Percentiles rank a stretch among this genome's conserved stretches.
These are phyloP conservation scores for Eumaeus atala DNA, from an alignment of 1,140 invertebrate genomes.

Conservation along the genomic window DNA sequence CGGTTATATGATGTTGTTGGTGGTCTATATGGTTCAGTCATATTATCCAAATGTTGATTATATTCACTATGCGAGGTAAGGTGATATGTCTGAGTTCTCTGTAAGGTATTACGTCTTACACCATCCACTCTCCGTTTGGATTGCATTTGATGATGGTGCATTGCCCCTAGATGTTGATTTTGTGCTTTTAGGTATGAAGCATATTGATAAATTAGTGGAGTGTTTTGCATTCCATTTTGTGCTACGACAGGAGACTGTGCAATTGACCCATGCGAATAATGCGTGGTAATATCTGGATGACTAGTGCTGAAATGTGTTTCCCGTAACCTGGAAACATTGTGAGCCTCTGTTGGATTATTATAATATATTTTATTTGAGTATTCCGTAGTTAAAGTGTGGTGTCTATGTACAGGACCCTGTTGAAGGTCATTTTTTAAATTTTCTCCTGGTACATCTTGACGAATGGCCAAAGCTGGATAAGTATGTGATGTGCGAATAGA, in stretches of 20 bases:
- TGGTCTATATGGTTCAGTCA: constrained; percentile 45
- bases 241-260: constrained; percentile 34
- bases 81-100: constrained; percentile 69
- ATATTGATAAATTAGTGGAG: constrained; percentile 66
- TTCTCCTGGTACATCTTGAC: constrained; percentile 40
- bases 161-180: constrained; percentile 59
- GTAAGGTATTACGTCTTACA: constrained; percentile 55
- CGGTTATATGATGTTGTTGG: constrained; percentile 42
- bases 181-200: constrained; percentile 68
- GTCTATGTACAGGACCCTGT: constrained; percentile 49
- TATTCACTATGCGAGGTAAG: constrained; percentile 70
- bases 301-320: constrained; percentile 72
- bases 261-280: constrained; percentile 48
- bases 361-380: constrained; percentile 67
- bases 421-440: constrained; percentile 46
- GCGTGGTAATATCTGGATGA: constrained; percentile 67
- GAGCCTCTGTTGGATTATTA: constrained; percentile 46
- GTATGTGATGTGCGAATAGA: constrained; percentile 65
- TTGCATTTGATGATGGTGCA: constrained; percentile 47
- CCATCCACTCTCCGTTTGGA: constrained; percentile 47
- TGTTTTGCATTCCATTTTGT: constrained; percentile 48
- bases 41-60: constrained; percentile 62
- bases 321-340: constrained; percentile 55
- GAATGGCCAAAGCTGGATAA: constrained; percentile 53
- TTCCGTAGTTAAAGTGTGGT: constrained; percentile 65